These are phyloP conservation scores for Podiceps cristatus DNA, from an alignment of 2,113 vertebrate species.

Conservation along the genomic window DNA sequence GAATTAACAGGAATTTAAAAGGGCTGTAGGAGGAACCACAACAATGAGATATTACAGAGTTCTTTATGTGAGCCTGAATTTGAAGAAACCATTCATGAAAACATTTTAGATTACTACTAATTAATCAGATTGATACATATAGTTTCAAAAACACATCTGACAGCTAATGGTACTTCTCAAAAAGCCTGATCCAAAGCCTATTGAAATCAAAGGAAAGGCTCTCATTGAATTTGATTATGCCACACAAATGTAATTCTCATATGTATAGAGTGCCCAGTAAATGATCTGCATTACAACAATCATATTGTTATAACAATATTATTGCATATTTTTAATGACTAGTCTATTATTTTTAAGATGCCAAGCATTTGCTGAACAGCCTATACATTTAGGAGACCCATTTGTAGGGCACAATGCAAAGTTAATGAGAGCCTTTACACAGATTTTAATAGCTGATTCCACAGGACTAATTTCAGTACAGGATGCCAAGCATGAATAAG, in stretches of 20 bases:
- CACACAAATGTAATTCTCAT: conserved; percentile 28
- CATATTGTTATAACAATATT: conserved; percentile 24
- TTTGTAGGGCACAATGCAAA: conserved; percentile 33
- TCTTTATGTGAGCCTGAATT: conserved; percentile 39
- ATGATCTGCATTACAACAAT: conserved; percentile 30
- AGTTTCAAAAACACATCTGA: conserved; percentile 56
- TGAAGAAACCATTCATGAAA: conserved; percentile 54
- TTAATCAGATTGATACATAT: conserved; percentile 58
- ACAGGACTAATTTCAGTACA: neutral
- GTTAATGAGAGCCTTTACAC: conserved; percentile 9
- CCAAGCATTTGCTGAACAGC: conserved; percentile 15
- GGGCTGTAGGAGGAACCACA: conserved; percentile 32
- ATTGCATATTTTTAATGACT: conserved; percentile 31
- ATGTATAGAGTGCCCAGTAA: neutral
- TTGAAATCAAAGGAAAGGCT: conserved; percentile 44
- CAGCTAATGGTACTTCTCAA: conserved; percentile 43
- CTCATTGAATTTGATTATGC: conserved; percentile 35
- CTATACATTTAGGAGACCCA: neutral
- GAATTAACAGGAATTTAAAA: conserved; percentile 50
- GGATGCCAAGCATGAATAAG: neutral
- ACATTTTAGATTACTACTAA: conserved; percentile 58
- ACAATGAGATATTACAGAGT: neutral
- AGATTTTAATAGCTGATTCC: conserved; percentile 41
- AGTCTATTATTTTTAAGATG: conserved; percentile 15
- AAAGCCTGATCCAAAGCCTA: conserved; percentile 29